phyloP scores from a whole-genome alignment of 2,113 vertebrate genomes.

The Pterocles burchelli region DNA sequence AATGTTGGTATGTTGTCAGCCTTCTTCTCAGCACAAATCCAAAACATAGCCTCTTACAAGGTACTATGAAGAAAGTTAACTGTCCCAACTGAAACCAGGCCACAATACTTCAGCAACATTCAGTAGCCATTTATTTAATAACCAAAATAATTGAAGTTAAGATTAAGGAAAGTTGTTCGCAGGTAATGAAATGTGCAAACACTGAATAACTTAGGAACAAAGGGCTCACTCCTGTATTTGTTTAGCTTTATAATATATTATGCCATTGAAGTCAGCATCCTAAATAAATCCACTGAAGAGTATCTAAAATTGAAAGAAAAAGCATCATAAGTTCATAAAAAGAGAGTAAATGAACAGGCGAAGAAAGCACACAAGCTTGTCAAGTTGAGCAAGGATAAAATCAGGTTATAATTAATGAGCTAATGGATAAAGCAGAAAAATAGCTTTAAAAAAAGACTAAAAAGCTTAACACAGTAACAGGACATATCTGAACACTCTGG shows the following conservation, averaged over 20 bases:
- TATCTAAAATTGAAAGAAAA: neutral
- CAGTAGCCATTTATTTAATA: neutral
- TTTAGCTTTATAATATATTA: neutral
- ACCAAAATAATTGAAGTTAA: neutral
- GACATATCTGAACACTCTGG: neutral
- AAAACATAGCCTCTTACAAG: too few relatives aligned
- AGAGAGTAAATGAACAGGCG: neutral
- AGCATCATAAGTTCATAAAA: neutral
- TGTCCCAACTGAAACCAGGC: too few relatives aligned
- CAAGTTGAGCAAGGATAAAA: neutral
- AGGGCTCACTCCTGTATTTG: neutral
- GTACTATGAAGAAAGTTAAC: too few relatives aligned
- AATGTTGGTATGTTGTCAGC: too few relatives aligned
- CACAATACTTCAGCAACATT: neutral
- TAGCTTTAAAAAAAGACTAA: neutral
- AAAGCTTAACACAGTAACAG: neutral
- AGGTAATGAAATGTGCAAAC: neutral
- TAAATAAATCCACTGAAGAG: neutral
- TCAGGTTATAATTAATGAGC: neutral
- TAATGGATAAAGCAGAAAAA: neutral
- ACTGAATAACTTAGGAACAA: neutral
- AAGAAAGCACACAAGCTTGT: neutral
- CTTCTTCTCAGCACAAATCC: too few relatives aligned
- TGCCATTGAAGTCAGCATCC: neutral
- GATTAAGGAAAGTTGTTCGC: neutral